Conservation (phyloP, 2,797 vertebrate genomes). For the Dicrostonyx torquatus region DNA sequence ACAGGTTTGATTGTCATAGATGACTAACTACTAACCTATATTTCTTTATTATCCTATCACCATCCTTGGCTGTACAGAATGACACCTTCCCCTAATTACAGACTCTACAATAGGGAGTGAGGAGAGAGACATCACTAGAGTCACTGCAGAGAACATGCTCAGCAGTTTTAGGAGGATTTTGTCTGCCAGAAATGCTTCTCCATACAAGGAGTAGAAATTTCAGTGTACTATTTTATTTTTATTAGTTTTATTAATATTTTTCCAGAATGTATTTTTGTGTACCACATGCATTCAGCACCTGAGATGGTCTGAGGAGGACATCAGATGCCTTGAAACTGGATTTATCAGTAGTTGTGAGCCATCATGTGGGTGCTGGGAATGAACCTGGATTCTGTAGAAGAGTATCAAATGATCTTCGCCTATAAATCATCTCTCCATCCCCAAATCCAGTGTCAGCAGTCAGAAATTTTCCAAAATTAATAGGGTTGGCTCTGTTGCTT, state of each 20-base stretch:
- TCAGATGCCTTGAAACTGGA: not conserved
- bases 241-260: not conserved
- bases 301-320: not conserved
- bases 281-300: not conserved
- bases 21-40: too few species aligned
- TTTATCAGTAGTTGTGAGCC: not conserved
- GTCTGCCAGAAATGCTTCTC: not conserved
- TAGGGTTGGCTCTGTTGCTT: not conserved
- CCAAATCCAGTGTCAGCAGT: not conserved
- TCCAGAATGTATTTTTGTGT: not conserved
- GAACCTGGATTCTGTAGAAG: not conserved
- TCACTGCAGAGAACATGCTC: not conserved
- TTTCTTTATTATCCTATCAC: too few species aligned
- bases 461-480: not conserved
- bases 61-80: not conserved
- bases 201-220: not conserved
- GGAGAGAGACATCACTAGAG: not conserved
- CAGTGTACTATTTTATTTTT: not conserved
- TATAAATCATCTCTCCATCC: not conserved
- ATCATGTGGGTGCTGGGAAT: not conserved
- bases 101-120: not conserved
- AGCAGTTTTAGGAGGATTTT: not conserved
- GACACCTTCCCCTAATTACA: not conserved
- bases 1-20: too few species aligned
- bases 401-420: not conserved